Conservation (phyloP, 2,797 vertebrate species). For the Darevskia mixta region DNA sequence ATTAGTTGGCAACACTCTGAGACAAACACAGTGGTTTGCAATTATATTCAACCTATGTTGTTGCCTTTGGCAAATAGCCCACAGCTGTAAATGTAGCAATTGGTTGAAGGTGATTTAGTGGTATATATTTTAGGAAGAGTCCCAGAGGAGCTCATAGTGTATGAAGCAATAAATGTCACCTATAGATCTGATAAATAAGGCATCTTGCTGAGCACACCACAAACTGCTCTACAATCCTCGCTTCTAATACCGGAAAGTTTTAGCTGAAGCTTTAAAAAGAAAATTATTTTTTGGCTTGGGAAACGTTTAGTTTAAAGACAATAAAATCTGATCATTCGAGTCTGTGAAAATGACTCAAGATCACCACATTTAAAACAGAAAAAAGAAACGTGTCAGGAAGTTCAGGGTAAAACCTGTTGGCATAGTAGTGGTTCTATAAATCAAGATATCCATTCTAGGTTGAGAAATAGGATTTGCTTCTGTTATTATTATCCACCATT, state of each 20-base stretch:
- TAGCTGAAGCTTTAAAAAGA: constrained; percentile 38
- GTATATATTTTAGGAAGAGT: constrained; percentile 55
- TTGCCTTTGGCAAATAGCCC: constrained; percentile 39
- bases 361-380: constrained; percentile 23
- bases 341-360: constrained; percentile 36
- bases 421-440: constrained; percentile 28
- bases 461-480: constrained; percentile 56
- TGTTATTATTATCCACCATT: constrained; percentile 37
- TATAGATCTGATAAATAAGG: constrained; percentile 42
- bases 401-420: neutral
- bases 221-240: constrained; percentile 29
- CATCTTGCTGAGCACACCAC: constrained; percentile 42
- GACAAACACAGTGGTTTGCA: constrained; percentile 40
- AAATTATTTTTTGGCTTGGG: constrained; percentile 45
- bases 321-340: constrained; percentile 39
- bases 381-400: no score
- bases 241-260: constrained; percentile 25
- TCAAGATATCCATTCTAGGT: constrained; percentile 30
- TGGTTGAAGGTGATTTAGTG: constrained; percentile 59
- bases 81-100: constrained; percentile 32
- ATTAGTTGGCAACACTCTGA: constrained; percentile 17
- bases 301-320: constrained; percentile 53
- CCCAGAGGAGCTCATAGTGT: constrained; percentile 25
- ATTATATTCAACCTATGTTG: constrained; percentile 21
- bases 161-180: constrained; percentile 64